Evolutionary conservation across 1,140 invertebrate genomes (phyloP).

Genomic region (Sinella curviseta): DNA sequence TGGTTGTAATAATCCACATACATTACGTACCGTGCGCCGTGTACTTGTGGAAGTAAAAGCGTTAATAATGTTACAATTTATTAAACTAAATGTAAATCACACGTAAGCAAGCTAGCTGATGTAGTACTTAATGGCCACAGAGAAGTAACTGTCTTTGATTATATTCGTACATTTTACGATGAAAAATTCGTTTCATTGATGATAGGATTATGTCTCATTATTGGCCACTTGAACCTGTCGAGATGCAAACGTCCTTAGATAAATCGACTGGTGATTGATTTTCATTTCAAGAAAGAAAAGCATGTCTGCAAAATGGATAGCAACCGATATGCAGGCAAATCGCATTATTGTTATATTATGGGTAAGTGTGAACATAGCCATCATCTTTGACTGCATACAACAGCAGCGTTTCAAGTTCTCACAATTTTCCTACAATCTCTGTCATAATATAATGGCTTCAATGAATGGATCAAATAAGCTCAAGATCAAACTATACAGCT

Average conservation of each 20-base stretch:
- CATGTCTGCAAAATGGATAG: background rate
- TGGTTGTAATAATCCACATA: background rate
- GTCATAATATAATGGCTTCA: no score
- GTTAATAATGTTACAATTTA: no score
- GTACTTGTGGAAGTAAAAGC: no score
- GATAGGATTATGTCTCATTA: background rate
- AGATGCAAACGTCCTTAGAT: conserved; percentile 6
- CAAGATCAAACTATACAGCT: conserved; percentile 10
- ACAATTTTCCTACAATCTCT: background rate
- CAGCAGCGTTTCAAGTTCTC: background rate
- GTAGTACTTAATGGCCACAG: background rate
- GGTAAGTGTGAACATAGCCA: no score
- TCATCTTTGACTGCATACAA: background rate
- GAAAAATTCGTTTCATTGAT: no score
- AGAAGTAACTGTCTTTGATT: background rate
- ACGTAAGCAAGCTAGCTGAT: no score
- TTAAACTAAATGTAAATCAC: no score
- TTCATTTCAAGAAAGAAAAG: background rate
- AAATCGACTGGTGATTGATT: background rate
- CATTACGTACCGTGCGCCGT: background rate
- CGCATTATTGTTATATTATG: no score
- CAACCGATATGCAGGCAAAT: no score
- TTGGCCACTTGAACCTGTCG: background rate
- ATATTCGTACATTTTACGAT: background rate
- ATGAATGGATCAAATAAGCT: background rate